Evolutionary conservation across 2,888 invertebrate genomes (phyloP).

Genomic region (Idaea biselata): DNA sequence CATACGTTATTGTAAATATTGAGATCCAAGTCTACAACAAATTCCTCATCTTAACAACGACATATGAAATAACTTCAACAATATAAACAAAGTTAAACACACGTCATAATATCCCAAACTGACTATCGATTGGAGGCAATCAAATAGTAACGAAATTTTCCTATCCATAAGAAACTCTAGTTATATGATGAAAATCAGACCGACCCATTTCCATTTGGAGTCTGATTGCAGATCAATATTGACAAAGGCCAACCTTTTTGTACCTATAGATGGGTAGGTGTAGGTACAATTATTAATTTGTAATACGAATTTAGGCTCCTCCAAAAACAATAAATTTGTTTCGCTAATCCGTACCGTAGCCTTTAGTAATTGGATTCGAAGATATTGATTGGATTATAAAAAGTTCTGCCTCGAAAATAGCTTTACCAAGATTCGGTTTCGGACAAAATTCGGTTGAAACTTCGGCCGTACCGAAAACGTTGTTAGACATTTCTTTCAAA

Average conservation of each 20-base stretch:
- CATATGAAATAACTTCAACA: background rate
- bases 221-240: conserved; percentile 25
- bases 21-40: too few species aligned
- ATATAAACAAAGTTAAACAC: background rate
- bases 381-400: conserved; percentile 12
- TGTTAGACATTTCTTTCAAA: background rate
- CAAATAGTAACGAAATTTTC: conserved; percentile 5
- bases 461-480: background rate
- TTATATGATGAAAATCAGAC: conserved; percentile 13
- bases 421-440: background rate
- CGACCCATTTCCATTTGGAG: conserved; percentile 22
- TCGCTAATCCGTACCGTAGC: background rate
- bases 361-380: background rate
- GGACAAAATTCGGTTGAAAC: background rate
- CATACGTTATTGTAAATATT: too few species aligned
- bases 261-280: conserved; percentile 13
- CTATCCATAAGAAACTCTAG: background rate
- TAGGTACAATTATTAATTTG: conserved; percentile 25
- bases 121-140: background rate
- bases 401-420: conserved; percentile 6
- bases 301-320: conserved; percentile 12
- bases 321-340: background rate
- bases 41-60: background rate
- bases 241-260: conserved; percentile 26
- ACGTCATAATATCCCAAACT: background rate